Evolutionary conservation across 1,140 invertebrate genomes (phyloP), one percentile per base, ranked within the genome.

Genomic region (Psilanteris sp.): DNA sequence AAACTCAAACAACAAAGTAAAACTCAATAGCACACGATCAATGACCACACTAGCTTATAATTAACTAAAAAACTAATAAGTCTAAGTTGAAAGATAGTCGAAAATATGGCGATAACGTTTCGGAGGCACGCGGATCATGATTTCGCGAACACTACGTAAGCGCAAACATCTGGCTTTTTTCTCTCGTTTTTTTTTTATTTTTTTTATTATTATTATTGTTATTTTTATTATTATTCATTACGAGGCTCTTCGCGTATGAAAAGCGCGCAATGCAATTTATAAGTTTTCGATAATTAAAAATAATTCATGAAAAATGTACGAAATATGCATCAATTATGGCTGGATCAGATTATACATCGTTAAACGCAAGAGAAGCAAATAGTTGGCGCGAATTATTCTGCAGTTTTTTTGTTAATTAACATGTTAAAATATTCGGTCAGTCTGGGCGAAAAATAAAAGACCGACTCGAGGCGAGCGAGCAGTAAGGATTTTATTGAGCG

Each of bases 1-100:
- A 34, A 72, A 54, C 22, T 61, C 5, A 61, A 68, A 43, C 10
- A 67, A 66, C 11, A 50, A 52, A 75, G 66, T 72, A 48, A 59
- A 75, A 79, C 71, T 79, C 68, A 71, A 68, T 54, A 59, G 66
- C 55, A 52, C 72, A 75, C 74, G 68, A 55, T 68, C 46, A 75
- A 52, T 62, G n/a, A 13, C 32, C 24, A 70, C 24, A 32, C 46
- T 57, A 78, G 78, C 75, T 80, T 80, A 79, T 76, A 46, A 73
- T 72, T 79, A 79, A 77, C 77, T 77, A 81, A 70, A 77, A 64
- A 79, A 81, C 74, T 75, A 62, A 79, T 67, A 72, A 62, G 46
- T 62, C 44, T 57, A 67, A 70, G 36, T 52, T 32, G 5, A 14
- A 34, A 46, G 41, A 43, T 72, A 27, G 37, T 16, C 16, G 16